A percentile compares a stretch with the other conserved stretches of the same genome.
phyloP scores from a whole-genome alignment of 2,888 invertebrate species.

The Acanthosepion pharaonis region DNA sequence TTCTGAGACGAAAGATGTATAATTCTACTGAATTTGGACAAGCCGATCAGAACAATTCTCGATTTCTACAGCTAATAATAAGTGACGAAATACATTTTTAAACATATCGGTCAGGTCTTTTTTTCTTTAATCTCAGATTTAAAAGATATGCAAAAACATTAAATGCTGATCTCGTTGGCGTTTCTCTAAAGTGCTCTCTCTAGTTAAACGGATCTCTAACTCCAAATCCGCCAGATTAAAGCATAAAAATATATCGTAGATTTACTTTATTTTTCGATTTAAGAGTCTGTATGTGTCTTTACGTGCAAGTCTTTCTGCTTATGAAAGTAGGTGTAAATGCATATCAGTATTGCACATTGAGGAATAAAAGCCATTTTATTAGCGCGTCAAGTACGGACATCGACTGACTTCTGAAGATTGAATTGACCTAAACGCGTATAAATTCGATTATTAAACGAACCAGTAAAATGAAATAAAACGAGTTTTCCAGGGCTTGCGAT shows the following conservation, averaged over 20 bases:
- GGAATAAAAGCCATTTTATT: neutral
- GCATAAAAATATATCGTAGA: neutral
- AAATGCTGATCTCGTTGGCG: too few relatives aligned
- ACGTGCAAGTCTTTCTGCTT: neutral
- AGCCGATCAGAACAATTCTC: too few relatives aligned
- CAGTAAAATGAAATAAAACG: slow-evolving; percentile 33
- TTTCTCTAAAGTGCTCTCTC: too few relatives aligned
- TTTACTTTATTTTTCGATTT: neutral
- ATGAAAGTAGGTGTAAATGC: neutral
- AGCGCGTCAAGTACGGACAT: slow-evolving; percentile 11
- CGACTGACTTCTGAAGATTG: slow-evolving; percentile 8
- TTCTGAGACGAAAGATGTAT: too few relatives aligned
- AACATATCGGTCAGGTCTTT: too few relatives aligned
- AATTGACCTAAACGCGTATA: slow-evolving; percentile 23
- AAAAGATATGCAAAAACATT: too few relatives aligned
- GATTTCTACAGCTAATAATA: too few relatives aligned
- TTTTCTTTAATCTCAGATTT: too few relatives aligned
- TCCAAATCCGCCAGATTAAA: neutral
- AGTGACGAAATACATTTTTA: too few relatives aligned
- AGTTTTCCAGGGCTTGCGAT: neutral
- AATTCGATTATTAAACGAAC: slow-evolving; percentile 33
- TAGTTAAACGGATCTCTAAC: neutral
- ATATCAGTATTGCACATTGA: neutral
- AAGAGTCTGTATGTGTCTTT: neutral
- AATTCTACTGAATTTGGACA: too few relatives aligned